Evolutionary conservation across 2,113 vertebrate species (phyloP), one percentile per base, ranked within the genome.

Genomic region (Heterochromis multidens): DNA sequence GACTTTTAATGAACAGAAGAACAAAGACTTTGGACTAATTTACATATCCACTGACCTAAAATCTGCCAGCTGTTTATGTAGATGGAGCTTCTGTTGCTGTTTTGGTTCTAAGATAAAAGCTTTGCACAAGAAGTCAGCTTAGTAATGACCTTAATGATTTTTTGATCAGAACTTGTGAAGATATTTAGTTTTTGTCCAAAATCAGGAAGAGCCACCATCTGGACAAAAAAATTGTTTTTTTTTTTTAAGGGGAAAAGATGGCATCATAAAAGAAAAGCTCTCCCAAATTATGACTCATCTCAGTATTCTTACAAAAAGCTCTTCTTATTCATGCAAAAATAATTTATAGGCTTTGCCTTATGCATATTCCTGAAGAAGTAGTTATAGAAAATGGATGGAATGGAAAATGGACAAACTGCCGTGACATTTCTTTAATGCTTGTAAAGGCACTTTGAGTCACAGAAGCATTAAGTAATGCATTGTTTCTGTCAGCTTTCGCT

Each of bases 401-500:
- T 7, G 31, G 31, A 10, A 63, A 56, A 40, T 9, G 72, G 61
- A 49, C 74, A 61, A 83, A 81, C 54, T 54, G 29, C 59, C n/a
- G 52, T 9, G 11, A n/a, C 83, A 31, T 85, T 79, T 79, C 62
- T 87, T 61, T 85, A 54, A 85, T 83, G 80, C 17, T 40, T 76
- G 76, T 63, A 63, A 56, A 79, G 29, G 52, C 43, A 59, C 59
- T 78, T 60, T 81, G 80, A 92, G 77, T 87, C 84, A 79, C 29
- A 33, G 13, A 49, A 9, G 12, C 79, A 23, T 60, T 78, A 9
- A 54, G 77, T 35, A 61, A 60, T 57, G 21, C 6, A 27, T 70
- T 37, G 37, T 82, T 85, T 79, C 40, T 43, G 17, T 82, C 13
- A 61, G 43, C 23, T 27, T 21, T 62, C 27, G 40, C 17, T 19